phyloP scores from a whole-genome alignment of 1,140 invertebrate genomes.

The Chymomyza costata region DNA sequence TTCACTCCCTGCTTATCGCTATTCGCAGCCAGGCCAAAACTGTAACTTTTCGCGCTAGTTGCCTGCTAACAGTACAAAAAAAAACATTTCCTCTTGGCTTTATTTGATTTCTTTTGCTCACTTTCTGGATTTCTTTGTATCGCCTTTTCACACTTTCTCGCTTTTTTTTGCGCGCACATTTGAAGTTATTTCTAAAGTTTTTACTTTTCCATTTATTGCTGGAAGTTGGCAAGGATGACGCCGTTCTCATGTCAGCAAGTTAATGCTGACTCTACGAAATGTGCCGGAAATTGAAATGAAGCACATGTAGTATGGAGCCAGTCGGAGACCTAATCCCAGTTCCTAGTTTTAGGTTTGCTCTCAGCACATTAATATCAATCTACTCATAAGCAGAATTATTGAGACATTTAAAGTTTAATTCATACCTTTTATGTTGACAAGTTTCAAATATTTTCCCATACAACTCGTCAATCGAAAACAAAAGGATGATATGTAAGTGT shows the following conservation, averaged over 20 bases:
- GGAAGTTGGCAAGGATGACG: not conserved
- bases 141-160: conserved; percentile 2
- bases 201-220: conserved; percentile 24
- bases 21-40: conserved; percentile 27
- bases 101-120: conserved; percentile 16
- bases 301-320: conserved; percentile 19
- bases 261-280: conserved; percentile 37
- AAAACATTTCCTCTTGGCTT: no score
- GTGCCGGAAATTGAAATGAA: conserved; percentile 47
- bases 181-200: conserved; percentile 40
- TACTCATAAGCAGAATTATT: conserved; percentile 14
- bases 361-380: conserved; percentile 34
- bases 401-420: conserved; percentile 11
- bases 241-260: conserved; percentile 23
- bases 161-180: conserved; percentile 24
- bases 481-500: no score
- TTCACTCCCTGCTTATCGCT: conserved; percentile 2
- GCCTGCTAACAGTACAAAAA: conserved; percentile 39
- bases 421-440: conserved; percentile 13
- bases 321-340: no score
- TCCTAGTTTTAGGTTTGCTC: conserved; percentile 10
- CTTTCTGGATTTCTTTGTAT: conserved; percentile 37
- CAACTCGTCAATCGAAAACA: no score
- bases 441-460: no score
- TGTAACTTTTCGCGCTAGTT: conserved; percentile 48